These are phyloP conservation scores for Helicoverpa armigera DNA, from an alignment of 1,140 invertebrate species.

Conservation along the genomic window DNA sequence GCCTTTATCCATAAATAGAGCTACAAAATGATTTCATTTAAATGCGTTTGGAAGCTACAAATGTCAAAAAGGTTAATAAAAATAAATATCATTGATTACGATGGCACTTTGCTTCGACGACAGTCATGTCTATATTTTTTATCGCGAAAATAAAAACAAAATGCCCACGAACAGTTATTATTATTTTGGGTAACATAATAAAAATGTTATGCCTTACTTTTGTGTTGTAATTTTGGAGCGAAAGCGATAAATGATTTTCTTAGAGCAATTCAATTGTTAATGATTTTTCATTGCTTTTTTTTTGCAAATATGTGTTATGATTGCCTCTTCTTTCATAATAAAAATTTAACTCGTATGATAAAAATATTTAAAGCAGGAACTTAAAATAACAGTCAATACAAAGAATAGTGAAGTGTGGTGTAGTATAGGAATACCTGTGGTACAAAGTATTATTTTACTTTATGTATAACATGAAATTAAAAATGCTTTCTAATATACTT, in stretches of 20 bases:
- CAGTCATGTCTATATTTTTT: slow-evolving; percentile 62
- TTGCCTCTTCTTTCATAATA: no score
- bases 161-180: slow-evolving; percentile 46
- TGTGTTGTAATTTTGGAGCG: slow-evolving; percentile 45
- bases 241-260: slow-evolving; percentile 49
- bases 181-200: slow-evolving; percentile 57
- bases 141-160: slow-evolving; percentile 46
- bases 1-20: background rate
- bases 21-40: slow-evolving; percentile 23
- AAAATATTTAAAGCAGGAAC: no score
- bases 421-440: no score
- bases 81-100: slow-evolving; percentile 49
- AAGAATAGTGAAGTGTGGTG: no score
- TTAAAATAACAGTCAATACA: no score
- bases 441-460: no score
- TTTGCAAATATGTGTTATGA: no score
- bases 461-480: no score
- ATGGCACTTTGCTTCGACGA: slow-evolving; percentile 47
- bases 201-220: slow-evolving; percentile 56
- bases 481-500: no score
- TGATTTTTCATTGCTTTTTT: no score
- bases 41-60: slow-evolving; percentile 28
- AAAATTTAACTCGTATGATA: no score
- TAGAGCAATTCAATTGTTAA: no score
- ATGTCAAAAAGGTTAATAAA: slow-evolving; percentile 39